Percentiles rank a stretch among this genome's conserved stretches.
These are phyloP conservation scores for Stegodyphus dumicola DNA, from an alignment of 1,140 invertebrate species.

Conservation along the genomic window DNA sequence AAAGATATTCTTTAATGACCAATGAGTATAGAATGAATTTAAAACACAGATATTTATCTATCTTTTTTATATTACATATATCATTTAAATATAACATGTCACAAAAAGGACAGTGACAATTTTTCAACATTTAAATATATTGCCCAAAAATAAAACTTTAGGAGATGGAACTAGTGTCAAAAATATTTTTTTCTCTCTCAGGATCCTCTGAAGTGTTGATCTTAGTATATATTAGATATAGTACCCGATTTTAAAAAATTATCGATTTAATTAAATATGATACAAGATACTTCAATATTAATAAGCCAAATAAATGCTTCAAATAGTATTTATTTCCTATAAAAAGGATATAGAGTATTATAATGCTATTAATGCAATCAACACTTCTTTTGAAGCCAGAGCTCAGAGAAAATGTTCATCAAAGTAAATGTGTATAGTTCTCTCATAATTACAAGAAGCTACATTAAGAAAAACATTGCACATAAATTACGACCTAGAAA, in stretches of 20 bases:
- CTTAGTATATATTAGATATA: too few species aligned
- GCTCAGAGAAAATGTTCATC: conserved; percentile 31
- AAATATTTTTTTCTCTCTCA: conserved; percentile 41
- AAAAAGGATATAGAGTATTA: neutral
- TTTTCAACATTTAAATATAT: conserved; percentile 47
- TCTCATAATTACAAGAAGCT: conserved; percentile 53
- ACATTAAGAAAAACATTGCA: conserved; percentile 60
- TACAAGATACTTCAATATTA: neutral
- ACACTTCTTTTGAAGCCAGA: conserved; percentile 42
- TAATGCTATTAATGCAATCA: conserved; percentile 1
- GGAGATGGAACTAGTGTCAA: conserved; percentile 40
- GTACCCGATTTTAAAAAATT: too few species aligned
- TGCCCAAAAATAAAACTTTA: conserved; percentile 55
- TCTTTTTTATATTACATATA: conserved; percentile 44
- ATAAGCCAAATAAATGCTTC: neutral
- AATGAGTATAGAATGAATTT: conserved; percentile 48
- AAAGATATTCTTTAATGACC: conserved; percentile 33
- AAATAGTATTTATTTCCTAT: neutral
- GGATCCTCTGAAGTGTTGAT: conserved; percentile 45
- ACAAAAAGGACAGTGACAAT: conserved; percentile 31
- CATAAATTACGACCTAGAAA: conserved; percentile 56
- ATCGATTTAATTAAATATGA: too few species aligned
- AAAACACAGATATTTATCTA: conserved; percentile 39
- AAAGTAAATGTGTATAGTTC: conserved; percentile 23
- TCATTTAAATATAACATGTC: conserved; percentile 40